Evolutionary conservation across 1,140 invertebrate species (phyloP).

Genomic region (Hylyphantes graminicola): DNA sequence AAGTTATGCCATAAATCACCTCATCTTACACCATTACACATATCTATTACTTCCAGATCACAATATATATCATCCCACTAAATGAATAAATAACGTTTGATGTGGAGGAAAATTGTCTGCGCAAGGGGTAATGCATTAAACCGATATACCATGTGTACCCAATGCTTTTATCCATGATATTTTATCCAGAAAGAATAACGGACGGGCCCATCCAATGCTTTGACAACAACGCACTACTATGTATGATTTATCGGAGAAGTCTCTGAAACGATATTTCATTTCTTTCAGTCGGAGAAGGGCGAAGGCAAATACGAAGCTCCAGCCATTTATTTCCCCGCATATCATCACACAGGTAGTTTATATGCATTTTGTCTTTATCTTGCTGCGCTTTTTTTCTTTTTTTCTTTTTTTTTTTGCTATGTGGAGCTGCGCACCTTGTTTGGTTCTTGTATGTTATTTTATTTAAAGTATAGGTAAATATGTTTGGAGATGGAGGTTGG

Average conservation of each 20-base stretch:
- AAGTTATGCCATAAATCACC: no score
- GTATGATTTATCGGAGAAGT: constrained; percentile 49
- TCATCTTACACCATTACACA: no score
- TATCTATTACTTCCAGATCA: no score
- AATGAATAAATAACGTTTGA: constrained; percentile 19
- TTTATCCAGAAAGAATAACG: constrained; percentile 40
- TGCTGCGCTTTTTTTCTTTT: constrained; percentile 18
- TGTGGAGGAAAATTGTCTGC: background rate
- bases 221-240: constrained; percentile 29
- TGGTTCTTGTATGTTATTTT: no score
- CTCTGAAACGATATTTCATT: constrained; percentile 49
- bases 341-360: constrained; percentile 57
- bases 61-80: background rate
- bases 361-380: constrained; percentile 17
- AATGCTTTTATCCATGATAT: constrained; percentile 43
- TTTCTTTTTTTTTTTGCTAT: constrained; percentile 3
- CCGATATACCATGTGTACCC: background rate
- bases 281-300: constrained; percentile 53
- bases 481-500: no score
- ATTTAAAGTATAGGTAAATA: no score
- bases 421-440: background rate
- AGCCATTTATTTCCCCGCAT: constrained; percentile 57
- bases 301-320: constrained; percentile 54
- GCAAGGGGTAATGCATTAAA: constrained; percentile 23
- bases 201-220: constrained; percentile 22